These are phyloP conservation scores for Musca vetustissima DNA, from an alignment of 1,140 invertebrate genomes.

Conservation along the genomic window DNA sequence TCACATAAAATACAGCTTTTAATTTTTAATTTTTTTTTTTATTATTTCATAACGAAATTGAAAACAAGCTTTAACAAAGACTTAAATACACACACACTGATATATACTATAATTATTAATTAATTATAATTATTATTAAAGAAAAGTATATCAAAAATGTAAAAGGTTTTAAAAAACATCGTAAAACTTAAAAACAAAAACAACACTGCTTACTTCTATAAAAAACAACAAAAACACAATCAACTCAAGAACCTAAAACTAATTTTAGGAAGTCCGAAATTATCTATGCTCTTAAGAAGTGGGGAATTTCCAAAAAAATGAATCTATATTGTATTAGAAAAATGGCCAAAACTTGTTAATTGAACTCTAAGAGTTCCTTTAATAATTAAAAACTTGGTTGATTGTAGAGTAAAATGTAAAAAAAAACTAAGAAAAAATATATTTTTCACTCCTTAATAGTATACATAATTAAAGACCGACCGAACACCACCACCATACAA, in stretches of 20 bases:
- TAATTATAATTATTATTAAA: not conserved
- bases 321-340: not conserved
- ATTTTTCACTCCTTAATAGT: too few relatives aligned
- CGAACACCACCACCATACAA: too few relatives aligned
- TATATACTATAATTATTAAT: conserved; percentile 9
- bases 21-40: not conserved
- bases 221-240: conserved; percentile 8
- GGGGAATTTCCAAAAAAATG: not conserved
- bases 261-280: not conserved
- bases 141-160: not conserved
- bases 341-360: not conserved
- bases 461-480: too few relatives aligned
- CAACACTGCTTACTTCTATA: conserved; percentile 1
- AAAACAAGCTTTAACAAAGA: conserved; percentile 23
- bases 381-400: not conserved
- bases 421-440: too few relatives aligned
- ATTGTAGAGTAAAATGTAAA: too few relatives aligned
- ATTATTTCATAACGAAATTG: conserved; percentile 2
- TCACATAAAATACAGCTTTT: not conserved
- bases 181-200: not conserved
- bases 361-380: conserved; percentile 3
- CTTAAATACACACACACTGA: conserved; percentile 16
- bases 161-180: not conserved
- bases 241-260: not conserved
- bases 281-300: not conserved